Base-by-base conservation (phyloP, 2,888 invertebrate genomes). In the Petrolisthes manimaculis region DNA sequence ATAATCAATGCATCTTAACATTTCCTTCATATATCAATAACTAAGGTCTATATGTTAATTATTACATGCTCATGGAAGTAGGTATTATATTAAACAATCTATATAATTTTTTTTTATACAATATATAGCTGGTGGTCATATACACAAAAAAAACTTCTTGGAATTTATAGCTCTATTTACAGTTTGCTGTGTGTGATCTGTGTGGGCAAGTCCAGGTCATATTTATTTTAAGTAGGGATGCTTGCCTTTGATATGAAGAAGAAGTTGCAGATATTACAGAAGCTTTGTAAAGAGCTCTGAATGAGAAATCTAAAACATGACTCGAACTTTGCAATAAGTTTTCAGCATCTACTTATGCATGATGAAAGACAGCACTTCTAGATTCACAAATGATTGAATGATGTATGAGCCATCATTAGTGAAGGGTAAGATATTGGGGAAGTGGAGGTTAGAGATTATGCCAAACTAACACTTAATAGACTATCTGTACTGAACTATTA, bases 1-100 rank as follows among this genome's bases (percentile, higher is more conserved):
- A 78, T 37, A 74, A 75, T 75, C 51, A n/a, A 61, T 86, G 56
- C 56, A 82, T 86, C 82, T 51, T 51, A 86, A 37, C 37, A 82
- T 61, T 75, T 77, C 51, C 61, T n/a, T 56, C 53, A 56, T 77
- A 53, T 85, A 24, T 69, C n/a, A 21, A 56, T 54, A 71, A 83
- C 54, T 18, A 75, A 82, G 77, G 24, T 69, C 79, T 85, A 9
- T 74, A 67, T 37, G 67, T 86, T 67, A 54, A 51, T 82, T 80
- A 61, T 61, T 77, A 67, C 81, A 82, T 77, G 61, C 53, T 77
- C 82, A 77, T 86, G 75, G 71, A n/a, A 71, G 71, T 71, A 71
- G 71, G 71, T 71, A 71, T 71, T 71, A 21, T 71, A 71, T n/a
- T 71, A 71, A 71, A 71, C 21, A 71, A 71, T n/a, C 71, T 71